Conservation (phyloP, 2,797 vertebrate genomes). For the Salmo trutta region DNA sequence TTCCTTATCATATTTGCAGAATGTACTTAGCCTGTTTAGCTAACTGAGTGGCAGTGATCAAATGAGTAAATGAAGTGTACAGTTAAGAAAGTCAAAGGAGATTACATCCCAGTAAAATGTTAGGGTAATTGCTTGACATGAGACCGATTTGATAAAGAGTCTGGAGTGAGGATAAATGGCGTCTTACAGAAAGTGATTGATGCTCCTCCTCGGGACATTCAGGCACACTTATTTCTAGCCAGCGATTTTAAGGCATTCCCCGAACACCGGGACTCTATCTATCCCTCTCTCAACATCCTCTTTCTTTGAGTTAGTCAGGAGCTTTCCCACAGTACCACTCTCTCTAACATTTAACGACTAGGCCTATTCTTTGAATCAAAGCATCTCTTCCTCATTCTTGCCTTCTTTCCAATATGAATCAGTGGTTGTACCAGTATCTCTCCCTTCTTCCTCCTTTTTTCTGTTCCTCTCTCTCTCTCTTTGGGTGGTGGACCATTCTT, state of each 20-base stretch:
- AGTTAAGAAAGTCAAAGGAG: neutral
- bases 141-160: neutral
- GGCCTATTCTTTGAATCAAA: neutral
- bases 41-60: neutral
- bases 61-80: neutral
- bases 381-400: neutral
- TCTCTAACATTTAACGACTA: neutral
- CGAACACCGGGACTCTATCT: neutral
- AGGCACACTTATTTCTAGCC: neutral
- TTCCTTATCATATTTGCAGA: too few relatives aligned
- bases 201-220: constrained; percentile 5
- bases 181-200: neutral
- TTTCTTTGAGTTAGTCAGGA: constrained; percentile 23
- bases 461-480: neutral
- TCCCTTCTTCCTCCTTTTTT: neutral
- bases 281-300: neutral
- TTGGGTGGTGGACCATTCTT: too few relatives aligned
- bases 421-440: neutral
- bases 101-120: neutral
- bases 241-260: neutral
- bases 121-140: neutral
- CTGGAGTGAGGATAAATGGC: neutral
- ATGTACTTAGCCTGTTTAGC: neutral
- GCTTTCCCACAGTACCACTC: neutral
- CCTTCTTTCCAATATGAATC: neutral